Conservation (phyloP, 2,797 vertebrate genomes). For the Cuniculus paca region DNA sequence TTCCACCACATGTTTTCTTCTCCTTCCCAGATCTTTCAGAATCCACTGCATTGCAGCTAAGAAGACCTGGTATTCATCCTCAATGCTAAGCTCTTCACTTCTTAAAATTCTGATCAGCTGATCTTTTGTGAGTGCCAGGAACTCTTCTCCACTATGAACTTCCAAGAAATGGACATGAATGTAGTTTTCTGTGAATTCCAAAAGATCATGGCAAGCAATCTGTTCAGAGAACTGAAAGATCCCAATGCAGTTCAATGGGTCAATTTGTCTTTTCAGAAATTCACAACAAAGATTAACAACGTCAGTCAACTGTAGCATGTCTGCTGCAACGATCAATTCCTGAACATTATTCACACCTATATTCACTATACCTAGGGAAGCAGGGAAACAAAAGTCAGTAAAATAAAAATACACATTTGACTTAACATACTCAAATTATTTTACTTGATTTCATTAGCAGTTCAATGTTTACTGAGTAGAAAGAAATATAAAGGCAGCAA, state of each 20-base stretch:
- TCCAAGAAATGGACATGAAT: slow-evolving; percentile 97
- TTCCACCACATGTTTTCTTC: slow-evolving; percentile 96
- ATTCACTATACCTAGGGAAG: slow-evolving; percentile 91
- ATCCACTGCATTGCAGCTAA: slow-evolving; percentile 97
- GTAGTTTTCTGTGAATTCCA: slow-evolving; percentile 97
- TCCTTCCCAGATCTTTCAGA: slow-evolving; percentile 93
- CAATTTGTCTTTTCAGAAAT: slow-evolving; percentile 96
- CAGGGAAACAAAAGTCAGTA: neutral
- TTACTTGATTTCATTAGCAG: slow-evolving; percentile 43
- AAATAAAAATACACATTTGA: slow-evolving; percentile 60
- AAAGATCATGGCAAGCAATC: slow-evolving; percentile 94
- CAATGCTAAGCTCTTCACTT: slow-evolving; percentile 97
- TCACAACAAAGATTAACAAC: slow-evolving; percentile 97
- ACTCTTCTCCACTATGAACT: slow-evolving; percentile 94
- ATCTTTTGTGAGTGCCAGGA: slow-evolving; percentile 94
- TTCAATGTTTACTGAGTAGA: slow-evolving; percentile 24
- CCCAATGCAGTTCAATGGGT: slow-evolving; percentile 96
- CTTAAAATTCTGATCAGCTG: slow-evolving; percentile 95
- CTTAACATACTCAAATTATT: slow-evolving; percentile 49
- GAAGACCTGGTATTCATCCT: slow-evolving; percentile 99
- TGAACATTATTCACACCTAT: slow-evolving; percentile 96
- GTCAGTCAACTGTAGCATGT: slow-evolving; percentile 98
- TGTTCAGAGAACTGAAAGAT: slow-evolving; percentile 98
- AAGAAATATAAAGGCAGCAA: slow-evolving; percentile 57
- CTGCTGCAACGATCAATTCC: slow-evolving; percentile 97